Conservation (phyloP, 1,140 invertebrate genomes). For the Drosophila subpulchrella region DNA sequence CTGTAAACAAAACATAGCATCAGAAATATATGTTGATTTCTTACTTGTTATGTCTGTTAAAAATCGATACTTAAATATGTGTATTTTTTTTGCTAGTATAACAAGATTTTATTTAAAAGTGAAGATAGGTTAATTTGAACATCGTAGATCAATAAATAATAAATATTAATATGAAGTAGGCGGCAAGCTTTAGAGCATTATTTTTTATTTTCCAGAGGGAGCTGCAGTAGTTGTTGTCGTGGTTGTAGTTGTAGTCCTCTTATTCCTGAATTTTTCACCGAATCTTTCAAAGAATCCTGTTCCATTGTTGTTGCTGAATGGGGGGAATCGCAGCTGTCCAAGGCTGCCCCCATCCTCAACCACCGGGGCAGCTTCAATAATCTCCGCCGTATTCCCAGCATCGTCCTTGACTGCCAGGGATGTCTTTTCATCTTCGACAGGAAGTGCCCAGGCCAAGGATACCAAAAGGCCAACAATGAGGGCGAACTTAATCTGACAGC, state of each 20-base stretch:
- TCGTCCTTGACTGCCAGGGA: neutral
- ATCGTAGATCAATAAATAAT: neutral
- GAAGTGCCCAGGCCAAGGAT: slow-evolving; percentile 30
- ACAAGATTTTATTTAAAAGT: neutral
- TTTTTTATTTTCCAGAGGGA: neutral
- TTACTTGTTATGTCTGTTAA: too few species aligned
- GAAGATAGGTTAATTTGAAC: neutral
- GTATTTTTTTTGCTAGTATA: too few species aligned
- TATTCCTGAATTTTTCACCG: slow-evolving; percentile 32
- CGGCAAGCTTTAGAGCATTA: neutral
- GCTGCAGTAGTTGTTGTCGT: neutral
- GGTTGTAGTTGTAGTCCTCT: neutral
- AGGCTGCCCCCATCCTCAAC: neutral
- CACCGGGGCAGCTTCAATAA: slow-evolving; percentile 1
- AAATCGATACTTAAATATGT: too few species aligned
- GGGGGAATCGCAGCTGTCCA: slow-evolving; percentile 17
- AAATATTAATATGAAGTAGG: slow-evolving; percentile 6
- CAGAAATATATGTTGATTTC: too few species aligned
- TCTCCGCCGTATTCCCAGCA: neutral
- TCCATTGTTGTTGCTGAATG: slow-evolving; percentile 19
- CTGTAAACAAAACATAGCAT: too few species aligned
- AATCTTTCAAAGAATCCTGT: slow-evolving; percentile 18
- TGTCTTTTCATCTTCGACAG: slow-evolving; percentile 11
- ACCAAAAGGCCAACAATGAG: slow-evolving; percentile 29
- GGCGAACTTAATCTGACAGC: slow-evolving; percentile 9